Evolutionary conservation across 1,140 invertebrate species (phyloP), one percentile per base, ranked within the genome.

Genomic region (Chlorops oryzae): DNA sequence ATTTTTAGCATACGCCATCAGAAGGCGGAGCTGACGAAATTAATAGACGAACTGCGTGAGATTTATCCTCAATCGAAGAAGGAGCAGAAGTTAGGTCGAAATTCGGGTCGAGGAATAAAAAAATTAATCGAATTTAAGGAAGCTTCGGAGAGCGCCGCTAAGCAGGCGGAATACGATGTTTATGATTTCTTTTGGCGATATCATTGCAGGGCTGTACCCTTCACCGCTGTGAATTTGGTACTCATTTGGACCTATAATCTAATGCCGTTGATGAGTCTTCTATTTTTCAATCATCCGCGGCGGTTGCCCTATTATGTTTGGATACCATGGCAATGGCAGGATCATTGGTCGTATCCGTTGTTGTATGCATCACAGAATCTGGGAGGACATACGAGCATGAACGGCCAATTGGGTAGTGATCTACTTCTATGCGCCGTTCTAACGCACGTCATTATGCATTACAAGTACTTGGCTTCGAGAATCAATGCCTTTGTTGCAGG

Each of bases 231-330:
- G 40, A 52, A 68, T 4, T 2, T 62, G 50, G 17, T 70, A 13
- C 45, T 65, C 5, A 58, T 64, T 20, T 65, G 63, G 65, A 59
- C 51, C 0, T 70, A 69, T 50, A 70, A 70, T 47, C 47, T 66
- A 1, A 65, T 63, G 24, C 62, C 60, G 55, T 52, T 52, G 0
- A 20, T 63, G 4, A 58, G 63, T 38, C 69, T 62, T 47, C 24
- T 68, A 15, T 51, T 70, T 18, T 58, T 42, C 10, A 60, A 69
- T 20, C 55, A 54, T 23, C 35, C 52, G 17, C 54, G 55, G 24
- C 61, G 50, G 41, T 45, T 69, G 7, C 65, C 65, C 6, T 70
- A 69, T 42, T 59, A 57, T 23, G 55, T 55, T 27, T 70, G 62
- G 62, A 53, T 56, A 2, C 66, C 66, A 5, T 70, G 62, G 58